Base-by-base conservation (phyloP, 2,113 vertebrate species). In the Nycticebus coucang region DNA sequence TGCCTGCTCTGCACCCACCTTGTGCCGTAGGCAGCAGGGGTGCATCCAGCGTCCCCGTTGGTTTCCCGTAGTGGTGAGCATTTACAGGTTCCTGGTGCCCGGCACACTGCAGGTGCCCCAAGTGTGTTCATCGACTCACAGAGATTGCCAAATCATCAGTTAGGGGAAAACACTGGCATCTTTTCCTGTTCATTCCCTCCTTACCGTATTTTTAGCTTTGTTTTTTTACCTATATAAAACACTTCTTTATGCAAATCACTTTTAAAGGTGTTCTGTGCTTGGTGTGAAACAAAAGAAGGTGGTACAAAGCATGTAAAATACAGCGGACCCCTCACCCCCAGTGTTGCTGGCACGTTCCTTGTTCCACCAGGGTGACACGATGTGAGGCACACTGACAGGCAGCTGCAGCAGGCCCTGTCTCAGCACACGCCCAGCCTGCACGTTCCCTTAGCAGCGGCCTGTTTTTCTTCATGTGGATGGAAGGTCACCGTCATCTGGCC, bases 381-480 rank as follows among this genome's bases (percentile, higher is more conserved):
- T 12, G 8, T n/a, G 14, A 3, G 19, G 0, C 7, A 21, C 5
- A 11, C 75, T n/a, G 13, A 33, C 62, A 3, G 45, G 59, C 10
- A 13, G 13, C 82, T 22, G 59, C 9, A 13, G 50, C 12, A 0
- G 4, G 35, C 53, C 55, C 57, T 37, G 57, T 26, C 45, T 15
- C 59, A 21, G 50, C 6, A 0, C 53, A 4, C 1, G 5, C 3
- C 0, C 3, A 71, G 37, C 71, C 5, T 3, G 33, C 45, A 1
- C 1, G 1, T 12, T 69, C 72, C 53, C 72, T 68, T 3, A 85
- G 35, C 88, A 91, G 72, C 64, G 13, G 26, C 33, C 4, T 1
- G 12, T 30, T 37, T 69, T 33, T 55, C 75, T 84, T 53, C 4
- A 1, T 30, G 22, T 21, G 19, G 10, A 24, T 0, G 26, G 71